phyloP scores from a whole-genome alignment of 2,113 vertebrate genomes.

The Calypte anna region DNA sequence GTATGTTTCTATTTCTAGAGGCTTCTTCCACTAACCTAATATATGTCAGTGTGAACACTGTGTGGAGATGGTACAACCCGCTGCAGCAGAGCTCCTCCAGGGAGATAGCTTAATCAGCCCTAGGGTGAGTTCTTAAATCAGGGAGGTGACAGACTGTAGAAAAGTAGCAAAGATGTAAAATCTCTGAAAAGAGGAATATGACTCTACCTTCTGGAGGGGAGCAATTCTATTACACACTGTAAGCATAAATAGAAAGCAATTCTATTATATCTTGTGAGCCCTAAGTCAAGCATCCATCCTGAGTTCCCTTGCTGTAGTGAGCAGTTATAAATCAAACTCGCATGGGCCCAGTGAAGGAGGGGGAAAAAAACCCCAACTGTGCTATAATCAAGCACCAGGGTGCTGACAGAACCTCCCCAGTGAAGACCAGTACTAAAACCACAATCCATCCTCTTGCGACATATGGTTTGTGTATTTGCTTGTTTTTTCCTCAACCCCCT shows the following conservation, averaged over 20 bases:
- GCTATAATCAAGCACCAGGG: not conserved
- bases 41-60: not conserved
- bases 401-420: not conserved
- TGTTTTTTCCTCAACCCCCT: not conserved
- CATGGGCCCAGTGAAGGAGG: rapidly evolving
- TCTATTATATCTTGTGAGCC: not conserved
- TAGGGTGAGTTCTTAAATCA: not conserved
- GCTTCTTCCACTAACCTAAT: not conserved
- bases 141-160: conserved; percentile 1
- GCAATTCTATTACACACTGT: not conserved
- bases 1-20: not conserved
- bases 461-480: not conserved
- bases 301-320: not conserved
- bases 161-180: not conserved
- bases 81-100: not conserved
- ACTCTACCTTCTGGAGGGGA: not conserved
- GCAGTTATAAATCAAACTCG: not conserved
- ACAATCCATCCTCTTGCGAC: not conserved
- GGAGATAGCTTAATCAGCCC: not conserved
- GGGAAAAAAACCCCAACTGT: not conserved
- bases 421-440: not conserved
- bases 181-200: not conserved
- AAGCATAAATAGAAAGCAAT: not conserved
- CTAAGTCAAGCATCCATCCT: not conserved
- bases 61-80: not conserved